Percentiles rank a stretch among this genome's conserved stretches.
These are phyloP conservation scores for Ammodytes marinus DNA, from an alignment of 2,113 vertebrate genomes.

Conservation along the genomic window DNA sequence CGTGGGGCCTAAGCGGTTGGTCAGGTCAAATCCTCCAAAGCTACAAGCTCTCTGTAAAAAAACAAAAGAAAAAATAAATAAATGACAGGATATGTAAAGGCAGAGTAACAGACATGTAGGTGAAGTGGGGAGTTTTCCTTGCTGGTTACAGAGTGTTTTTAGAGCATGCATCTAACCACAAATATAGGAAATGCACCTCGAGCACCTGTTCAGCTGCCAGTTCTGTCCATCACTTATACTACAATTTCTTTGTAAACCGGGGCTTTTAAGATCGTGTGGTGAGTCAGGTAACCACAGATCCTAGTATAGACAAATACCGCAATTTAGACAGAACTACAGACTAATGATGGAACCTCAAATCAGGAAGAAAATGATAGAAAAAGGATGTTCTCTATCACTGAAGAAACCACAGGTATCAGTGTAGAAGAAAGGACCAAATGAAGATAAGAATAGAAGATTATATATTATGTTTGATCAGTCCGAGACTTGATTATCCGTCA, in stretches of 20 bases:
- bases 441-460: too few relatives aligned
- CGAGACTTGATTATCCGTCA: too few relatives aligned
- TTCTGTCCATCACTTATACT: background rate
- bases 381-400: background rate
- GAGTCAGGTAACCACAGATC: background rate
- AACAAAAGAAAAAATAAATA: slow-evolving; percentile 38
- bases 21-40: slow-evolving; percentile 97
- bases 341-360: background rate
- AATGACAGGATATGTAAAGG: background rate
- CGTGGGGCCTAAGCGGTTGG: slow-evolving; percentile 87
- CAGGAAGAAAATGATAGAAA: background rate
- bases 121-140: background rate
- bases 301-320: background rate
- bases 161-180: background rate
- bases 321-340: background rate
- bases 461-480: too few relatives aligned
- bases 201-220: background rate
- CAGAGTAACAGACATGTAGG: background rate
- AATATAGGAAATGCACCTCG: background rate
- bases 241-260: background rate
- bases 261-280: background rate
- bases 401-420: background rate
- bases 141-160: background rate
- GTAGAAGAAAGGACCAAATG: background rate
- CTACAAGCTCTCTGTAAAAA: slow-evolving; percentile 93